These are phyloP conservation scores for Serrognathus titanus DNA, from an alignment of 2,888 invertebrate genomes.

Conservation along the genomic window DNA sequence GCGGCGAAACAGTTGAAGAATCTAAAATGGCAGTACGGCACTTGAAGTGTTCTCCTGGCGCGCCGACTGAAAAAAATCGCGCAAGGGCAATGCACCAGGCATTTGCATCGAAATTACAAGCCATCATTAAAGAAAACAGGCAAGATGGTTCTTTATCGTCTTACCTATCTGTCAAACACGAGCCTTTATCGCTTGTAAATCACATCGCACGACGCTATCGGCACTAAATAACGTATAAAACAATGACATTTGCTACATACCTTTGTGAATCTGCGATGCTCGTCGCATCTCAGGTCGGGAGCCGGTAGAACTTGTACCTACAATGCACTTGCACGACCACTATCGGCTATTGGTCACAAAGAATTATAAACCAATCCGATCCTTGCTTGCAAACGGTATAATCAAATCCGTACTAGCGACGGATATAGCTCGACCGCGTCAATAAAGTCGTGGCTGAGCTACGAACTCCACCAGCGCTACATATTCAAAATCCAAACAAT, in stretches of 20 bases:
- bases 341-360: slow-evolving; percentile 31
- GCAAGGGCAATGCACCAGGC: slow-evolving; percentile 12
- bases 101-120: slow-evolving; percentile 13
- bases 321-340: slow-evolving; percentile 33
- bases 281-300: slow-evolving; percentile 54
- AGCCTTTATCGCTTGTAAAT: slow-evolving; percentile 10
- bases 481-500: too few relatives aligned
- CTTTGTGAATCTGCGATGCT: slow-evolving; percentile 57
- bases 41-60: not conserved
- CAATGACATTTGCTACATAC: slow-evolving; percentile 39
- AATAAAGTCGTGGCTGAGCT: slow-evolving; percentile 14
- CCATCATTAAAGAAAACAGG: slow-evolving; percentile 10
- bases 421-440: slow-evolving; percentile 18
- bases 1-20: not conserved
- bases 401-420: slow-evolving; percentile 20
- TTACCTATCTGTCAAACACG: slow-evolving; percentile 18
- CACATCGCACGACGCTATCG: slow-evolving; percentile 12
- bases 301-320: slow-evolving; percentile 28
- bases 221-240: slow-evolving; percentile 13
- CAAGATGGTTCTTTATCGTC: slow-evolving; percentile 21
- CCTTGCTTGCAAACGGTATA: slow-evolving; percentile 22
- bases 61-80: not conserved
- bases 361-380: slow-evolving; percentile 26
- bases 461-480: too few relatives aligned
- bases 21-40: not conserved